Percentiles rank a stretch among this genome's conserved stretches.
Evolutionary conservation across 2,888 invertebrate genomes (phyloP).

Genomic region (Nomada hirtipes): DNA sequence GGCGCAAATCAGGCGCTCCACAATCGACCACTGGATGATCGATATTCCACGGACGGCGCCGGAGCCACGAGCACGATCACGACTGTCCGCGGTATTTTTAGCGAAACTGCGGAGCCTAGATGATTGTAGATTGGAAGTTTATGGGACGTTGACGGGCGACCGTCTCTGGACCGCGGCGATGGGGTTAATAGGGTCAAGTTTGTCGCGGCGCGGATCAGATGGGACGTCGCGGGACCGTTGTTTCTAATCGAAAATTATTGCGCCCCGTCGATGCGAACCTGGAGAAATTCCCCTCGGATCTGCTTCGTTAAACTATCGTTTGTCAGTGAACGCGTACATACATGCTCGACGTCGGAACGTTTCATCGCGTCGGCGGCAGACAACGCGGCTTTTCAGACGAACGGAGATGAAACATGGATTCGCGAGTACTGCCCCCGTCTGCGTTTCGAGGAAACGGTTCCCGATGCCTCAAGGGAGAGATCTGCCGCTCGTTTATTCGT

Average conservation of each 20-base stretch:
- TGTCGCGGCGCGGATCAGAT: constrained; percentile 24
- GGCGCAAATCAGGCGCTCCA: constrained; percentile 9
- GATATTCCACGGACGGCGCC: constrained; percentile 44
- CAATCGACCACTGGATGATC: constrained; percentile 16
- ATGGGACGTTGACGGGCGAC: not conserved
- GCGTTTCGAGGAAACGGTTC: constrained; percentile 14
- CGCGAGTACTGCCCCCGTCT: not conserved
- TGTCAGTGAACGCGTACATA: constrained; percentile 22
- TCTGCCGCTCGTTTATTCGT: not conserved
- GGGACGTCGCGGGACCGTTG: constrained; percentile 18
- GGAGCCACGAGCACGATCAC: constrained; percentile 6
- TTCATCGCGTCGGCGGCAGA: constrained; percentile 9
- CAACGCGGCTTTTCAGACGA: not conserved
- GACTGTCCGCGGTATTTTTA: constrained; percentile 10
- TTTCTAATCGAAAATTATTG: constrained; percentile 63
- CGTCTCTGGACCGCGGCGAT: constrained; percentile 16
- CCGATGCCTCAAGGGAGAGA: not conserved
- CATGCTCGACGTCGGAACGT: constrained; percentile 23
- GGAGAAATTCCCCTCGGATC: constrained; percentile 15
- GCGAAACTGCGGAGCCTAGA: constrained; percentile 8
- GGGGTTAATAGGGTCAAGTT: constrained; percentile 66
- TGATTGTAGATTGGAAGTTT: constrained; percentile 25
- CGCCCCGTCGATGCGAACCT: constrained; percentile 30
- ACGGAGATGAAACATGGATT: not conserved
- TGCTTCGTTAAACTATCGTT: constrained; percentile 57